Evolutionary conservation across 2,113 vertebrate species (phyloP).

Genomic region (Eupsittula cactorum): DNA sequence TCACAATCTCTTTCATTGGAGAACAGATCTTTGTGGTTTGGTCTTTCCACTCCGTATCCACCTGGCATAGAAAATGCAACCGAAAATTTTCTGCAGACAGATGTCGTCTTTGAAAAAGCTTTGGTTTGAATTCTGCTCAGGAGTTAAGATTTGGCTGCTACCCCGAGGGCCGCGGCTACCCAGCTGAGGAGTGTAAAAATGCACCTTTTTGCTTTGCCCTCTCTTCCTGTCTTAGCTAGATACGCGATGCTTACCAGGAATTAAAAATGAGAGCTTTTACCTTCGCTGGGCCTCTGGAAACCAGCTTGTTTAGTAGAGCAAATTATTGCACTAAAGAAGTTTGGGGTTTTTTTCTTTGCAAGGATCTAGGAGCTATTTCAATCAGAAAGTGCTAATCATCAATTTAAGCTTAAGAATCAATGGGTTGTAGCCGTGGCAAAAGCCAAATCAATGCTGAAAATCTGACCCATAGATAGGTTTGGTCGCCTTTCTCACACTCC

Average conservation of each 20-base stretch:
- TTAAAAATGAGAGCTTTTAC: background rate
- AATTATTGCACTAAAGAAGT: background rate
- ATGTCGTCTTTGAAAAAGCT: background rate
- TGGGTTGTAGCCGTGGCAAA: slow-evolving; percentile 40
- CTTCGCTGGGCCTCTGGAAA: background rate
- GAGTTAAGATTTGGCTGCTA: background rate
- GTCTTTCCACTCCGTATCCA: background rate
- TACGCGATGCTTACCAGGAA: background rate
- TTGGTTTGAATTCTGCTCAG: background rate
- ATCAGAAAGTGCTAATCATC: slow-evolving; percentile 55
- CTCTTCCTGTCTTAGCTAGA: background rate
- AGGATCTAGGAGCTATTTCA: slow-evolving; percentile 21
- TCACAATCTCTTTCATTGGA: background rate
- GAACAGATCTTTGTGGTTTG: background rate
- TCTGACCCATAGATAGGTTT: slow-evolving; percentile 44
- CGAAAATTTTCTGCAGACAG: background rate
- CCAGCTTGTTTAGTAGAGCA: slow-evolving; percentile 12
- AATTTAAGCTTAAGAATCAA: slow-evolving; percentile 45
- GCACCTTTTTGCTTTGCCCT: background rate
- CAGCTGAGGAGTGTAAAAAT: background rate
- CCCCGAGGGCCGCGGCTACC: background rate
- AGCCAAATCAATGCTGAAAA: slow-evolving; percentile 58
- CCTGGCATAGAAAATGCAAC: background rate
- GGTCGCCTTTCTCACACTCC: slow-evolving; percentile 62
- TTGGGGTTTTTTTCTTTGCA: background rate